phyloP scores from a whole-genome alignment of 2,797 vertebrate species.

The Cryptoblepharus egeriae region DNA sequence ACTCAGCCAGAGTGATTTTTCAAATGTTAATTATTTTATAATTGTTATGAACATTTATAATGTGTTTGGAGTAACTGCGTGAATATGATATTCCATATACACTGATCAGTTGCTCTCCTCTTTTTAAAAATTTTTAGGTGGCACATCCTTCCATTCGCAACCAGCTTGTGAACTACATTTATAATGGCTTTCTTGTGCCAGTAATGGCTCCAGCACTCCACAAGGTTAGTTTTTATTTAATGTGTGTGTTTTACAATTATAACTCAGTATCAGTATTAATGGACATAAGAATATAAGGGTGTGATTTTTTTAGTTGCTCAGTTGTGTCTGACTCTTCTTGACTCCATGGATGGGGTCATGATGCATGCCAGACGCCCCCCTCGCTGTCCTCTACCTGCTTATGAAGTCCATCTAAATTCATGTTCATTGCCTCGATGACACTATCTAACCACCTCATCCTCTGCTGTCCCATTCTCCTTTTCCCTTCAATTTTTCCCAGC shows the following conservation, averaged over 20 bases:
- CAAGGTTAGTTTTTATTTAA: slow-evolving; percentile 84
- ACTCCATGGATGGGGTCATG: no score
- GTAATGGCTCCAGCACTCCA: slow-evolving; percentile 96
- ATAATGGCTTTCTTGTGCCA: slow-evolving; percentile 96
- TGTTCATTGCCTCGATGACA: no score
- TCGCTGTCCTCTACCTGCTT: no score
- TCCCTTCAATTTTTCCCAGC: no score
- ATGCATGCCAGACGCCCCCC: no score
- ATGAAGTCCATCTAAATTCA: no score
- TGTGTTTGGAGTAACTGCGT: slow-evolving; percentile 30
- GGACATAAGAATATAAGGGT: not conserved
- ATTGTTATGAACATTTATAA: slow-evolving; percentile 25
- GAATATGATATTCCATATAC: not conserved
- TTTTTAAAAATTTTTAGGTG: slow-evolving; percentile 79
- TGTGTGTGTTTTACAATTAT: not conserved
- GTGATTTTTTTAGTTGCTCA: no score
- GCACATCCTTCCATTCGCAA: slow-evolving; percentile 90
- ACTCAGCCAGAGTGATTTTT: slow-evolving; percentile 2
- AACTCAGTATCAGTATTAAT: not conserved
- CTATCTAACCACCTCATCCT: no score
- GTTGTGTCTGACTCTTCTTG: no score
- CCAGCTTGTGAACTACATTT: slow-evolving; percentile 95
- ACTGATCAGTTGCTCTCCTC: not conserved
- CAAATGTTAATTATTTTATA: not conserved
- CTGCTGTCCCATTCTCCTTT: no score